Percentiles rank a stretch among this genome's conserved stretches.
Conservation (phyloP, 1,140 invertebrate genomes). For the Drosophila pseudoobscura region DNA sequence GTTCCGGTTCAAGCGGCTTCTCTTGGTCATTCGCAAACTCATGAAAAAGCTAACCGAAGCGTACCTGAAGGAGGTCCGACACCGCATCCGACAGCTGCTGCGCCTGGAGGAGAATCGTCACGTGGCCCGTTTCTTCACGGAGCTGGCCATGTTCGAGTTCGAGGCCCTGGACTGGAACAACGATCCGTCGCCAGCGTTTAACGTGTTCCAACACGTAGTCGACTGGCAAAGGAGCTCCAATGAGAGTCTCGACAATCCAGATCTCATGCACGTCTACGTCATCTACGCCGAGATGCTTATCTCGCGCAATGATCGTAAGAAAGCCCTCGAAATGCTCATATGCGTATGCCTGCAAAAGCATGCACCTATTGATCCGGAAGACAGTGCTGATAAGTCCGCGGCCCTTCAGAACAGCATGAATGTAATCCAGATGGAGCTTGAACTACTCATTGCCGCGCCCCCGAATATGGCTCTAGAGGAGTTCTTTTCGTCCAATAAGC, state of each 20-base stretch:
- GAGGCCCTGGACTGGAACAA: conserved; percentile 83
- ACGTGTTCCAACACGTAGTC: conserved; percentile 83
- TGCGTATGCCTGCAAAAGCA: conserved; percentile 7
- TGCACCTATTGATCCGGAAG: neutral
- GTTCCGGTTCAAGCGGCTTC: conserved; percentile 86
- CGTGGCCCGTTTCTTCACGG: conserved; percentile 84
- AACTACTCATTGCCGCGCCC: neutral
- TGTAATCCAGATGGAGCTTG: neutral
- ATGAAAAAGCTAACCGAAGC: conserved; percentile 78
- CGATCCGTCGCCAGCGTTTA: conserved; percentile 65
- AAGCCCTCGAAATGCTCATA: conserved; percentile 38
- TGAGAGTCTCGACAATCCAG: neutral
- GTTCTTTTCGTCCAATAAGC: conserved; percentile 44
- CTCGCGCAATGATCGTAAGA: neutral
- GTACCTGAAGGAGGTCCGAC: conserved; percentile 84
- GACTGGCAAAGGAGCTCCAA: neutral
- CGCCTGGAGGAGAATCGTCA: conserved; percentile 84
- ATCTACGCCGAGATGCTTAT: conserved; percentile 65
- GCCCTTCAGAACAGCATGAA: neutral
- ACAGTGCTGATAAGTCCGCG: too few relatives aligned
- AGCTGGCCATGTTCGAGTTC: conserved; percentile 87
- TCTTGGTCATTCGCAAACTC: conserved; percentile 84
- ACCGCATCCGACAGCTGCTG: conserved; percentile 85
- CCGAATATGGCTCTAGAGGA: conserved; percentile 41
- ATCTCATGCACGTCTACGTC: conserved; percentile 51